phyloP scores from a whole-genome alignment of 2,797 vertebrate species.

The Labeo calbasu region DNA sequence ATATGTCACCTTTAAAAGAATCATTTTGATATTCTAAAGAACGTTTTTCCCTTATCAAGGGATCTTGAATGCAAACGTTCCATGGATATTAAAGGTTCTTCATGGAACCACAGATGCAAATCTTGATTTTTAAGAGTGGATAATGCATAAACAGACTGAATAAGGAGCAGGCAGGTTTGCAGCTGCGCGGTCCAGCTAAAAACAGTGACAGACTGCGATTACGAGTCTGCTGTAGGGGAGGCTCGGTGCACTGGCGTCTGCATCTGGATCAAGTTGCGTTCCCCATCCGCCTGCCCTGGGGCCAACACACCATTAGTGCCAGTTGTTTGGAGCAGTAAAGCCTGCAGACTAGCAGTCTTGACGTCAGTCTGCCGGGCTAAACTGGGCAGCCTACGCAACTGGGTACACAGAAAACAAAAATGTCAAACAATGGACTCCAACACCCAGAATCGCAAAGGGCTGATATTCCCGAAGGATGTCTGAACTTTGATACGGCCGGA shows the following conservation, averaged over 20 bases:
- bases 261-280: slow-evolving; percentile 49
- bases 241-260: slow-evolving; percentile 29
- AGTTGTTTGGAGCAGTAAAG: slow-evolving; percentile 60
- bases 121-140: not conserved
- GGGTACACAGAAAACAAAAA: slow-evolving; percentile 26
- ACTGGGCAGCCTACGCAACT: slow-evolving; percentile 22
- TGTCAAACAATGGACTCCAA: slow-evolving; percentile 35
- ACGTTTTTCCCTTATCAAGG: not conserved
- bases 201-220: slow-evolving; percentile 41
- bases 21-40: not conserved
- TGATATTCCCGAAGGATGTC: slow-evolving; percentile 4
- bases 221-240: slow-evolving; percentile 32
- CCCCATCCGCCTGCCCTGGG: slow-evolving; percentile 37
- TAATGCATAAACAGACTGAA: not conserved
- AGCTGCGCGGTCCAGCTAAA: not conserved
- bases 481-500: slow-evolving; percentile 25
- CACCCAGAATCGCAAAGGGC: not conserved
- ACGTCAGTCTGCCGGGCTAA: slow-evolving; percentile 47
- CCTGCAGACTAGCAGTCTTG: slow-evolving; percentile 46
- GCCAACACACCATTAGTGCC: slow-evolving; percentile 55
- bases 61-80: not conserved
- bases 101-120: not conserved
- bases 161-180: slow-evolving; percentile 11
- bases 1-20: not conserved
- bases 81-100: not conserved